Evolutionary conservation across 2,888 invertebrate species (phyloP), one percentile per base, ranked within the genome.

Genomic region (Hyposoter dolosus): DNA sequence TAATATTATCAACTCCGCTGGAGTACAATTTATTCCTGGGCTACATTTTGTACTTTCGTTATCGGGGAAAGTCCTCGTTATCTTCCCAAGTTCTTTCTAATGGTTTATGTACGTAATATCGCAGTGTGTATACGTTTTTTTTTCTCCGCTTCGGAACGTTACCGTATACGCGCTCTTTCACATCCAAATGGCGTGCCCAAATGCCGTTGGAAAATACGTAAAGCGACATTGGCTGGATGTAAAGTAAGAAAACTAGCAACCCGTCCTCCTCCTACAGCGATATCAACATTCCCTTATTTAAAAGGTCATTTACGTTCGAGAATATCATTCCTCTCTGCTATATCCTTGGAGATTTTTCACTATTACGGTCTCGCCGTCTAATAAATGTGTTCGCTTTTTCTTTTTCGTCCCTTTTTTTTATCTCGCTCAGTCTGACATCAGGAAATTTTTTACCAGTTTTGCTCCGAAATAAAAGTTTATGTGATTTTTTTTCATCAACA

Each of bases 211-310:
- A 76, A 85, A 68, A 82, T 63, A 71, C 50, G 65, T 43, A 35
- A 72, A 72, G 66, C 43, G 66, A 63, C 66, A 81, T 74, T 23
- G 23, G 50, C 23, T 65, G 40, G 47, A 66, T 45, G 69, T 53
- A 28, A 47, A 65, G 63, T n/a, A 80, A 32, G 47, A 40, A 74
- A 74, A 65, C 60, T 66, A 65, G 43, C 74, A 53, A 40, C 28
- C 53, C 69, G 68, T 56, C 60, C 45, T 53, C 12, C 43, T 68
- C n/a, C 45, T 71, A 75, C 50, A 35, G 28, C 56, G 69, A 69
- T 82, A 85, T 82, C 82, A 75, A 79, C 75, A 60, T 82, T 79
- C 85, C 65, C 75, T 82, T 82, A 85, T 82, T 85, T 65, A 79
- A 79, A 65, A 75, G 85, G 75, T 85, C 85, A 78, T 82, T 82